These are phyloP conservation scores for Vollenhovia emeryi DNA, from an alignment of 1,140 invertebrate genomes.

Conservation along the genomic window DNA sequence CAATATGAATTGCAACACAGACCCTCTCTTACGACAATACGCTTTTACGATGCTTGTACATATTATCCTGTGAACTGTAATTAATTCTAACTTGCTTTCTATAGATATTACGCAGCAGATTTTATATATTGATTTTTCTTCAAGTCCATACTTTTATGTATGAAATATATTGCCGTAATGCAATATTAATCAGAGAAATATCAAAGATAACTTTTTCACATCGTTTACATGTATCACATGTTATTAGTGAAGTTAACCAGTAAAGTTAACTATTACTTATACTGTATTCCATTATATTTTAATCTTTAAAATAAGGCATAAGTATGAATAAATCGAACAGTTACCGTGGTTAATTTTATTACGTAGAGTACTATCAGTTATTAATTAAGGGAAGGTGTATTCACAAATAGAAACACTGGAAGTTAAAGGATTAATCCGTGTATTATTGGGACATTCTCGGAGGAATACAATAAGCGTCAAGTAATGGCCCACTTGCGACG, in stretches of 20 bases:
- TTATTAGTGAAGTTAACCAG: neutral
- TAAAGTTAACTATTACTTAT: neutral
- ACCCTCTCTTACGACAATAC: neutral
- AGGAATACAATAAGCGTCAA: conserved; percentile 9
- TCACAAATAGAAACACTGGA: neutral
- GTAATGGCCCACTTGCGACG: neutral
- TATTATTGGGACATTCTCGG: neutral
- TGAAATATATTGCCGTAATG: neutral
- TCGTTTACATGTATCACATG: neutral
- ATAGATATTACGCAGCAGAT: neutral
- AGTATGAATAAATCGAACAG: neutral
- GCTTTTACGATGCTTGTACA: neutral
- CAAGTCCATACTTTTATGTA: too few species aligned
- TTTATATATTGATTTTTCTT: neutral
- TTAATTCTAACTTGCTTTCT: conserved; percentile 7
- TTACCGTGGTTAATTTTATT: neutral
- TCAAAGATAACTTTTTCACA: neutral
- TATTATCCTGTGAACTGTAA: conserved; percentile 15
- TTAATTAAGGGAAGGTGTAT: neutral
- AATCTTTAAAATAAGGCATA: neutral
- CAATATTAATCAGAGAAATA: neutral
- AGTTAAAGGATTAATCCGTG: neutral
- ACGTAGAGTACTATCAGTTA: neutral
- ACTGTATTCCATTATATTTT: neutral
- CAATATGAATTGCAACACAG: conserved; percentile 32